These are phyloP conservation scores for Sigmodon hispidus DNA, from an alignment of 2,113 vertebrate species.

Conservation along the genomic window DNA sequence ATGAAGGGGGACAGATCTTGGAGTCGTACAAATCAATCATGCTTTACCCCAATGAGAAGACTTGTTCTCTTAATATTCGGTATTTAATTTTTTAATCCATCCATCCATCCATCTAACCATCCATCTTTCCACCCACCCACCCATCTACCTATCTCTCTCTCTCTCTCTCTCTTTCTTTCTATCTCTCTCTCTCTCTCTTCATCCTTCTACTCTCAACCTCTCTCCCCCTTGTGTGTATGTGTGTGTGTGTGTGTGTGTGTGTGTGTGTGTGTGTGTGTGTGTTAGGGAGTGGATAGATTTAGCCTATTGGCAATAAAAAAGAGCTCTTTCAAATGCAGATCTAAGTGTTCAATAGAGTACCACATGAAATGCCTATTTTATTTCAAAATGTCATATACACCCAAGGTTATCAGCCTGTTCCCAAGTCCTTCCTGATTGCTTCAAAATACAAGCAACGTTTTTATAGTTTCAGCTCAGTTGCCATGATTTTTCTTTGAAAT, in stretches of 20 bases:
- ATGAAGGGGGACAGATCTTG: not conserved
- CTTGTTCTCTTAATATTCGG: not conserved
- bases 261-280: not conserved
- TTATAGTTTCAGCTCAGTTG: not conserved
- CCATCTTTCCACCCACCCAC: too few species aligned
- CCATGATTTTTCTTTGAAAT: slow-evolving; percentile 8
- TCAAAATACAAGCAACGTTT: not conserved
- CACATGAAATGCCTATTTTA: not conserved
- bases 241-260: not conserved
- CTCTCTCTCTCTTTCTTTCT: not conserved
- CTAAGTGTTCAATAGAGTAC: not conserved
- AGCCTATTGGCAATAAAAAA: not conserved
- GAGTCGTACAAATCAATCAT: too few species aligned
- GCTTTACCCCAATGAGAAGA: not conserved
- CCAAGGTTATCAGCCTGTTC: not conserved
- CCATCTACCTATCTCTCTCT: not conserved
- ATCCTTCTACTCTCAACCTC: too few species aligned
- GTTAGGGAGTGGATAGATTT: not conserved
- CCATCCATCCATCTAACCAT: not conserved
- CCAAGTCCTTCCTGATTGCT: not conserved
- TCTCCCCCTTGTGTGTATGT: not conserved
- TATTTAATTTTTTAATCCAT: not conserved
- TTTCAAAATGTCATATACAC: not conserved
- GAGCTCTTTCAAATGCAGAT: not conserved
- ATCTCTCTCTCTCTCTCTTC: not conserved